Evolutionary conservation across 2,797 vertebrate species (phyloP).

Genomic region (Furcifer pardalis): DNA sequence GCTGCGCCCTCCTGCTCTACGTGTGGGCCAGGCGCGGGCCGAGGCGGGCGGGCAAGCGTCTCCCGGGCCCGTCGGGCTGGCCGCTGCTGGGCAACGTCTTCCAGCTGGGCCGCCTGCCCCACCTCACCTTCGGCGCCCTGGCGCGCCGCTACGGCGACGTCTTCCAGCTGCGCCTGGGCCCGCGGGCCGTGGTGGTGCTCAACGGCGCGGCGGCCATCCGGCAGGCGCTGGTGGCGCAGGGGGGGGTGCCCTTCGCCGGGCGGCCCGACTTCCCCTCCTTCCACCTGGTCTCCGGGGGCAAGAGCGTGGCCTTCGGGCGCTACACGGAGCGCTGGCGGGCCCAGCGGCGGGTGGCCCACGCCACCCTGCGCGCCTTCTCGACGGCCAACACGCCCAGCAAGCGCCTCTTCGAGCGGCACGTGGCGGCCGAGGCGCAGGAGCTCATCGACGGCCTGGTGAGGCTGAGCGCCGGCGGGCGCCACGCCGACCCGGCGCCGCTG

Average conservation of each 20-base stretch:
- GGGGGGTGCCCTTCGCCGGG: slow-evolving; percentile 83
- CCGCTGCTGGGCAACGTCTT: slow-evolving; percentile 86
- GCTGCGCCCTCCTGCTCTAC: slow-evolving; percentile 75
- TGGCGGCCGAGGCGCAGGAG: slow-evolving; percentile 78
- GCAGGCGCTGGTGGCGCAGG: slow-evolving; percentile 81
- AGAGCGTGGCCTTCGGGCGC: slow-evolving; percentile 77
- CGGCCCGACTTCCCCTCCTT: slow-evolving; percentile 86
- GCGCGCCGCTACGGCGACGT: slow-evolving; percentile 83
- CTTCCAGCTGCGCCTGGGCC: slow-evolving; percentile 85
- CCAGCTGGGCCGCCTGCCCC: slow-evolving; percentile 87
- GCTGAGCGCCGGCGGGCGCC: slow-evolving; percentile 61
- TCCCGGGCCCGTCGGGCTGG: slow-evolving; percentile 86
- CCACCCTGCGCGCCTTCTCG: slow-evolving; percentile 81
- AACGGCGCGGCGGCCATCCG: slow-evolving; percentile 77
- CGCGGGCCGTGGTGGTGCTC: slow-evolving; percentile 82
- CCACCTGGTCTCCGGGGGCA: slow-evolving; percentile 77
- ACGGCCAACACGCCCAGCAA: slow-evolving; percentile 76
- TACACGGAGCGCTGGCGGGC: slow-evolving; percentile 82
- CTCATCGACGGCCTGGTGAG: slow-evolving; percentile 63
- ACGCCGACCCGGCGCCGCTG: slow-evolving; percentile 77
- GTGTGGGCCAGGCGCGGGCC: slow-evolving; percentile 69
- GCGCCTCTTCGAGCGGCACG: slow-evolving; percentile 80
- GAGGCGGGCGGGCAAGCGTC: slow-evolving; percentile 51
- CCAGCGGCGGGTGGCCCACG: slow-evolving; percentile 81
- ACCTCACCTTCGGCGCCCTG: slow-evolving; percentile 80